These are phyloP conservation scores for Tauraco erythrolophus DNA, from an alignment of 2,113 vertebrate genomes.

Conservation along the genomic window DNA sequence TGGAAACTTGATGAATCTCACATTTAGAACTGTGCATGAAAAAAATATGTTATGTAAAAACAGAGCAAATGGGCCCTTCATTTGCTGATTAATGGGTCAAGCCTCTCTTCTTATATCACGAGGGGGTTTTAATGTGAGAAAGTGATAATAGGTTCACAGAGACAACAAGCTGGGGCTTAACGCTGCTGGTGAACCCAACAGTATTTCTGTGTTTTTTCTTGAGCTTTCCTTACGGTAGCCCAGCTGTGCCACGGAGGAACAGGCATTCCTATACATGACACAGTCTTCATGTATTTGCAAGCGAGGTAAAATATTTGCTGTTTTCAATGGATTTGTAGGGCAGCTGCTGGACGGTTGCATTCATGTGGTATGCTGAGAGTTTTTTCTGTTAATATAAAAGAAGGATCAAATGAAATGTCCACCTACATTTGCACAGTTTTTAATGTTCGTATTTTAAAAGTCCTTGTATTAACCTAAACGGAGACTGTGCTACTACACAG, in stretches of 20 bases:
- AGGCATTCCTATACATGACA: not conserved
- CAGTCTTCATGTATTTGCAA: not conserved
- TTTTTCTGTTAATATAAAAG: not conserved
- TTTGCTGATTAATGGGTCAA: conserved; percentile 65
- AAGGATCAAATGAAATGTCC: not conserved
- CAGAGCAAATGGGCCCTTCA: conserved; percentile 52
- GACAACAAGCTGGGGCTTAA: conserved; percentile 23
- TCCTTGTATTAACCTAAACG: not conserved
- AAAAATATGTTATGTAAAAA: conserved; percentile 49
- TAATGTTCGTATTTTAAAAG: not conserved
- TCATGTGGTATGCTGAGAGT: not conserved
- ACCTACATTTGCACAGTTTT: not conserved
- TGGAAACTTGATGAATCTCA: conserved; percentile 60
- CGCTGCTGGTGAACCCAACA: not conserved
- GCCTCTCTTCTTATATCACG: not conserved
- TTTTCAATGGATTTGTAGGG: not conserved
- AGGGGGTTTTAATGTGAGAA: conserved; percentile 53
- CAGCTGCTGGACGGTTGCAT: not conserved
- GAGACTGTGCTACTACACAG: not conserved
- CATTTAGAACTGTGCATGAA: conserved; percentile 12
- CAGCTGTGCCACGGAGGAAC: not conserved
- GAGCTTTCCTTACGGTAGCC: not conserved
- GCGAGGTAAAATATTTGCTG: not conserved
- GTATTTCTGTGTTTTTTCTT: not conserved
- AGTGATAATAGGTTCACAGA: conserved; percentile 47